Evolutionary conservation across 2,888 invertebrate genomes (phyloP).

Genomic region (Campoletis raptor): DNA sequence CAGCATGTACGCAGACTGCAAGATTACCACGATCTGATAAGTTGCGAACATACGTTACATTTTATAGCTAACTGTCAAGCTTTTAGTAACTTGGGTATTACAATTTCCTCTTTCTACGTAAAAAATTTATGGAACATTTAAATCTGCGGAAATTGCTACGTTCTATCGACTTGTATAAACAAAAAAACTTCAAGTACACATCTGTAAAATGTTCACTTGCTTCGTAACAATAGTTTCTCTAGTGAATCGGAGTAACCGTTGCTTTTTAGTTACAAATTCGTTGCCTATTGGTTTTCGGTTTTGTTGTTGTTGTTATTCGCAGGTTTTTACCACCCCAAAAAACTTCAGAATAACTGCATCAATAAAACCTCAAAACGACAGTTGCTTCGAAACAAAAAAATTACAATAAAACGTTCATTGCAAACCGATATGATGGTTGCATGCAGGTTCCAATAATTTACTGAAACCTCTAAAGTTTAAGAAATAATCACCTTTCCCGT

Average conservation of each 20-base stretch:
- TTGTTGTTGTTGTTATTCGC: background rate
- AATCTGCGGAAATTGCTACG: background rate
- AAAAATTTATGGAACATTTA: background rate
- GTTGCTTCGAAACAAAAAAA: background rate
- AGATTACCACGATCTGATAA: slow-evolving; percentile 15
- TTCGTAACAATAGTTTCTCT: background rate
- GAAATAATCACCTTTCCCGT: too few species aligned
- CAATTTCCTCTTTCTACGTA: background rate
- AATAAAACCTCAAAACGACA: background rate
- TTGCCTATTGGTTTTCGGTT: background rate
- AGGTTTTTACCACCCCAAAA: background rate
- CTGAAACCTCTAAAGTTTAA: too few species aligned
- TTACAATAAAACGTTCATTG: background rate
- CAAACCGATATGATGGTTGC: background rate
- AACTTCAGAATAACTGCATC: background rate
- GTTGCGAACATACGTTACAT: slow-evolving; percentile 7
- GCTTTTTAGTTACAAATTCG: too few species aligned
- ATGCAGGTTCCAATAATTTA: too few species aligned
- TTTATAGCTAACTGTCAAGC: slow-evolving; percentile 6
- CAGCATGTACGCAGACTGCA: background rate
- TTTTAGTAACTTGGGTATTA: slow-evolving; percentile 5
- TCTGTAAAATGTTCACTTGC: background rate
- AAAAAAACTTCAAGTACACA: background rate
- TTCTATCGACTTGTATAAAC: background rate
- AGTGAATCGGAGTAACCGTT: too few species aligned